Base-by-base conservation (phyloP, 1,140 invertebrate genomes). In the Apis cerana region DNA sequence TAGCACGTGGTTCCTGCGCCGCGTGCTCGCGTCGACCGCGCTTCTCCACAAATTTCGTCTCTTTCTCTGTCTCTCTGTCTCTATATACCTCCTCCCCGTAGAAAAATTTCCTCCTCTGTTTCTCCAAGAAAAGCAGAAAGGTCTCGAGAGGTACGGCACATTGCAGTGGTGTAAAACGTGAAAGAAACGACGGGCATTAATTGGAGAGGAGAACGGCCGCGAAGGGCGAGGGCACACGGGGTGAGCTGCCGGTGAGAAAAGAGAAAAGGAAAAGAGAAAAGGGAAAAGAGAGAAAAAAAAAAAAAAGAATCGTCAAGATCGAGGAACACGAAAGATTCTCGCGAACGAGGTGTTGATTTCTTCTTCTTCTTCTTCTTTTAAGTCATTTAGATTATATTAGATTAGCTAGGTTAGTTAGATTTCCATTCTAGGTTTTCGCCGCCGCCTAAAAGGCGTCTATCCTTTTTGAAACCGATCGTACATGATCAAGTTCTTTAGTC, bases 121-220 rank as follows among this genome's bases (percentile, higher is more conserved):
- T 64, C 27, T 72, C 58, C 15, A 19, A 19, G 19, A 62, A 54
- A 23, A 56, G 23, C 23, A 43, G 74, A 43, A 82, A 82, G 87
- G 87, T 88, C 62, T 87, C 61, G 80, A 64, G 85, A 75, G 85
- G 83, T 68, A 71, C 83, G 83, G 71, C 65, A 82, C 76, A 69
- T 33, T 33, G 33, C 33, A 33, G 33, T 68, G 56, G 78, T 65
- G 69, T 75, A 61, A 64, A 76, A 61, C 15, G 72, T 74, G 85
- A 17, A 64, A 43, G 58, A 48, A 87, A 33, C 75, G 5, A 76
- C 68, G 82, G 75, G 82, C 78, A 85, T 88, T 87, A 86, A 43
- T 43, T 69, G 12, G 52, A 10, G 75, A 80, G 65, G 68, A 69
- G 27, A 72, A 81, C 75, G 84, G 76, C 70, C 64, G 65, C 71